Evolutionary conservation across 2,888 invertebrate genomes (phyloP).

Genomic region (Luperina testacea): DNA sequence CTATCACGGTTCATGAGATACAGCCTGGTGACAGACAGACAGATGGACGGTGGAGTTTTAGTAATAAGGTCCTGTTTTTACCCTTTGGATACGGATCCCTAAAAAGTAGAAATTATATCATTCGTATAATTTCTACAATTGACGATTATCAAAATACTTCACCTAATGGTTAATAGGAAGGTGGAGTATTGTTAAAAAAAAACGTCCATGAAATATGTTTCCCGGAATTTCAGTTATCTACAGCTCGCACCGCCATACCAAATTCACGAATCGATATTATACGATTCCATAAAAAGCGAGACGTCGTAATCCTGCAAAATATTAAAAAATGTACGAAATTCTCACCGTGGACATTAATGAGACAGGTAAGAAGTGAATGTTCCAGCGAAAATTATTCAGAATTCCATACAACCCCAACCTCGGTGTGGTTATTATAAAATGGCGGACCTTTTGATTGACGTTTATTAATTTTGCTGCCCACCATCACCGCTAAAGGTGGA

Average conservation of each 20-base stretch:
- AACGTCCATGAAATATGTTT: not conserved
- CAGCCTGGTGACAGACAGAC: too few relatives aligned
- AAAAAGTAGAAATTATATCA: too few relatives aligned
- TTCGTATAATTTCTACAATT: too few relatives aligned
- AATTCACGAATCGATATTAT: not conserved
- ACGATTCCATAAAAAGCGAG: not conserved
- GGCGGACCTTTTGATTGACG: slow-evolving; percentile 67
- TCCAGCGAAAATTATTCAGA: slow-evolving; percentile 30
- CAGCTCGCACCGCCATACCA: not conserved
- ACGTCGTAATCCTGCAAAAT: not conserved
- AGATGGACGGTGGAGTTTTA: too few relatives aligned
- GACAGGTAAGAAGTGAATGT: slow-evolving; percentile 37
- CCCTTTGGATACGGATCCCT: too few relatives aligned
- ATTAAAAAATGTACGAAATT: slow-evolving; percentile 7
- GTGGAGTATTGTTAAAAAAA: not conserved
- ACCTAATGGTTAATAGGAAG: not conserved
- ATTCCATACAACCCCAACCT: slow-evolving; percentile 50
- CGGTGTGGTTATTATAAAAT: slow-evolving; percentile 55
- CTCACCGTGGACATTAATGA: slow-evolving; percentile 20
- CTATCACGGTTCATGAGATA: too few relatives aligned
- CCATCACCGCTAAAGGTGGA: slow-evolving; percentile 49
- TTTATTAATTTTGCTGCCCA: slow-evolving; percentile 65
- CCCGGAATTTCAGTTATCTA: not conserved
- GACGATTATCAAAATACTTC: too few relatives aligned
- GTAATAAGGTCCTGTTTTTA: too few relatives aligned